Base-by-base conservation (phyloP, 2,888 invertebrate genomes). In the Stratiomys singularior region DNA sequence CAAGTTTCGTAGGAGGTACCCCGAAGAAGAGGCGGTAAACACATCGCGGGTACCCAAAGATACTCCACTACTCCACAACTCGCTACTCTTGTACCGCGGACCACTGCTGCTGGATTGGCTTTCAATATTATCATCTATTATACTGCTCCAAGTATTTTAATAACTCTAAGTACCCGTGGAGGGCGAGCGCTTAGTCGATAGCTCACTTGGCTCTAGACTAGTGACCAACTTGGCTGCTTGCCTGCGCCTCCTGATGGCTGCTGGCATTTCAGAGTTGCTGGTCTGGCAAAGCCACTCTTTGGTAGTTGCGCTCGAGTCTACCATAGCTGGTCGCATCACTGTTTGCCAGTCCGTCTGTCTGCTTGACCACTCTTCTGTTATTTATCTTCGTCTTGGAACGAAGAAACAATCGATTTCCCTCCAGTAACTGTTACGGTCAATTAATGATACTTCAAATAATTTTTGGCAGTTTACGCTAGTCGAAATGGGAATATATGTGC, bases 401-500 rank as follows among this genome's bases (percentile, higher is more conserved):
- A 47, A 15, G 69, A 23, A 69, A 69, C 69, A 69, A 69, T 69
- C 47, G 47, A 66, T 74, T 74, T 74, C 58, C 74, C 52, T 58
- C 37, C 74, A 60, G 74, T 74, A 74, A 74, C 52, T 74, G 74
- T 74, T 74, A 74, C 74, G 44, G 74, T 74, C 74, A 74, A 74
- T 74, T 74, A 74, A 74, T 74, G 74, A 74, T 74, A 44, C 74
- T 74, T 74, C 21, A 74, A 74, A 74, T 74, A 74, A 52, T 74
- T 69, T 72, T 37, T 74, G 74, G 74, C 74, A 74, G 58, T 27
- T 74, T 74, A 37, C 21, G 60, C 15, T 74, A 1, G 27, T n/a
- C 15, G 37, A 37, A 37, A 37, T 37, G 18, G 64, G n/a, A 27
- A 64, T 64, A 30, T 69, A 9, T 21, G 60, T 25, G 23, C 21